These are phyloP conservation scores for Drymodes brunneopygia DNA, from an alignment of 2,113 vertebrate species.

Conservation along the genomic window DNA sequence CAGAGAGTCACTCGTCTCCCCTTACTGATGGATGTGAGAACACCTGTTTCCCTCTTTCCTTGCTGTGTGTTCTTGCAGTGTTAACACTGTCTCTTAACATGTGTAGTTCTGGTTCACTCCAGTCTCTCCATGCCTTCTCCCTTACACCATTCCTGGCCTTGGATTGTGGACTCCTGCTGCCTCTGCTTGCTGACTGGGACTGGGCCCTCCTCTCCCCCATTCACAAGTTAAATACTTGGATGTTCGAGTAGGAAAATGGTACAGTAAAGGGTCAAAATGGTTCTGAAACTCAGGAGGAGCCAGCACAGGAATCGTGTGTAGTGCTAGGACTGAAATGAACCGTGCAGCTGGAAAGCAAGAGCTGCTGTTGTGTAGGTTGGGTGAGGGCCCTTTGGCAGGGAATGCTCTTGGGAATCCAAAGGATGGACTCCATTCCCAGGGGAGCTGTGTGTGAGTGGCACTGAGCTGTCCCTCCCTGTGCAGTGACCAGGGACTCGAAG, in stretches of 20 bases:
- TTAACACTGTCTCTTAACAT: neutral
- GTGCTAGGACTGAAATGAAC: neutral
- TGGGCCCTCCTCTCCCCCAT: neutral
- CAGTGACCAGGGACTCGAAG: rapidly evolving
- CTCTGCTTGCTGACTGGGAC: neutral
- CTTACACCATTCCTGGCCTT: neutral
- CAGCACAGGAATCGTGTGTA: neutral
- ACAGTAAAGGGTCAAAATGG: neutral
- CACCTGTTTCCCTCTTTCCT: neutral
- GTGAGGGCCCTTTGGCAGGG: neutral
- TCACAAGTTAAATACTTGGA: neutral
- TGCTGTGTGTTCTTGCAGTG: neutral
- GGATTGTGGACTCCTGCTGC: neutral
- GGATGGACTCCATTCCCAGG: rapidly evolving
- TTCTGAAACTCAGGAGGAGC: neutral
- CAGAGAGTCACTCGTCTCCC: constrained; percentile 96
- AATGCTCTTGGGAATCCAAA: neutral
- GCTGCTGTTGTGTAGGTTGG: rapidly evolving
- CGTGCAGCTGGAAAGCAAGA: neutral
- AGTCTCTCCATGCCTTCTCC: neutral
- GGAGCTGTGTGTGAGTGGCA: neutral
- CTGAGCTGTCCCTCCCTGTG: neutral
- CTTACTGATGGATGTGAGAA: constrained; percentile 93
- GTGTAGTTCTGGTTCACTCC: neutral
- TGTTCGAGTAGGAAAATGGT: neutral